Evolutionary conservation across 2,113 vertebrate genomes (phyloP).

Genomic region (Rhegmatorhina hoffmannsi): DNA sequence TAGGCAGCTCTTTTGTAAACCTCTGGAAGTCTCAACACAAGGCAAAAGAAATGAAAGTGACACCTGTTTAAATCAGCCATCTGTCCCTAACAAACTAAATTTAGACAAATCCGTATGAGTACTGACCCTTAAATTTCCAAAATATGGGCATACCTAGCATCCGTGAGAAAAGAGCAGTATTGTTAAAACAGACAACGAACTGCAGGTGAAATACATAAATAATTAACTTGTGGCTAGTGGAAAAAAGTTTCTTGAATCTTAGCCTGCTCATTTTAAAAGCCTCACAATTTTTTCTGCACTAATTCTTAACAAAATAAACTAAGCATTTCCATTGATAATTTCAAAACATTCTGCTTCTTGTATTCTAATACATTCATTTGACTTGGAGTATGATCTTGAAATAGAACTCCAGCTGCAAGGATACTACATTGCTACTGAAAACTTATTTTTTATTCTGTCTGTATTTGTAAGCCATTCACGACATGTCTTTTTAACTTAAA

Average conservation of each 20-base stretch:
- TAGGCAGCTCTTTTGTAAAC: slow-evolving; percentile 72
- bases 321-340: neutral
- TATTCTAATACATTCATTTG: neutral
- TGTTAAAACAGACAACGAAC: neutral
- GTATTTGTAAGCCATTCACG: neutral
- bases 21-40: slow-evolving; percentile 73
- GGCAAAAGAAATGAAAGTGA: slow-evolving; percentile 73
- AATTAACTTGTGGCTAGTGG: neutral
- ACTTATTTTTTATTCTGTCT: neutral
- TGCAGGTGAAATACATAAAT: neutral
- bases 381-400: neutral
- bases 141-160: slow-evolving; percentile 49
- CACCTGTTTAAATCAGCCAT: slow-evolving; percentile 81
- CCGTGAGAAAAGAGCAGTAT: slow-evolving; percentile 31
- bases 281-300: neutral
- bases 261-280: slow-evolving; percentile 8
- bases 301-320: neutral
- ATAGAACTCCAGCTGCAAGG: neutral
- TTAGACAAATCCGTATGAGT: slow-evolving; percentile 42
- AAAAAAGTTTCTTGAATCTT: neutral
- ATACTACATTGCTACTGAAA: neutral
- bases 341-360: neutral
- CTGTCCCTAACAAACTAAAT: slow-evolving; percentile 71
- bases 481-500: neutral
- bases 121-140: slow-evolving; percentile 60